Percentiles rank a stretch among this genome's conserved stretches.
phyloP scores from a whole-genome alignment of 2,113 vertebrate species.

The Heterotilapia buettikoferi region DNA sequence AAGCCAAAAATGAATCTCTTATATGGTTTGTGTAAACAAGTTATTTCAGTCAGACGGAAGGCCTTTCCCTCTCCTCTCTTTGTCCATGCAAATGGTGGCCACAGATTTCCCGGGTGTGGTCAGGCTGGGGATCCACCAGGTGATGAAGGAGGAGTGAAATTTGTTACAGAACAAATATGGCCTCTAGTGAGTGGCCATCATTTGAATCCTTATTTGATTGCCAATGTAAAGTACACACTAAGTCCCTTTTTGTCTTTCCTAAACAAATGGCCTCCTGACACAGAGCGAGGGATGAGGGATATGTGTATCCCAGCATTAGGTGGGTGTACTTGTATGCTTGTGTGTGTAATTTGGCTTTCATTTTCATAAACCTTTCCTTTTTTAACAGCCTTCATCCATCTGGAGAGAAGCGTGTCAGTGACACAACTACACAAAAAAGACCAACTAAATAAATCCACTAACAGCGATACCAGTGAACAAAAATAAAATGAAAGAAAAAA shows the following conservation, averaged over 20 bases:
- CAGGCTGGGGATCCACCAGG: constrained; percentile 59
- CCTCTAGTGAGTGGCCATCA: constrained; percentile 52
- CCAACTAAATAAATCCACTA: constrained; percentile 29
- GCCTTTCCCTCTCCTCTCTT: constrained; percentile 27
- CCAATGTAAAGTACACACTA: constrained; percentile 71
- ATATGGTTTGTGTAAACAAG: constrained; percentile 32
- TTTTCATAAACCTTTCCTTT: constrained; percentile 75
- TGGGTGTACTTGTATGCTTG: neutral
- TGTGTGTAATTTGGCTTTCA: constrained; percentile 62
- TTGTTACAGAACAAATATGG: constrained; percentile 73
- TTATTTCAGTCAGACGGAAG: constrained; percentile 59
- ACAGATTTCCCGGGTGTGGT: constrained; percentile 74
- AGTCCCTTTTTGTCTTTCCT: constrained; percentile 71
- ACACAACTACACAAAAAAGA: constrained; percentile 15
- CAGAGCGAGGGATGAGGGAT: neutral
- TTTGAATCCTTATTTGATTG: constrained; percentile 78
- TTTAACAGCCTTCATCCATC: constrained; percentile 58
- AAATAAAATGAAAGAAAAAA: too few relatives aligned
- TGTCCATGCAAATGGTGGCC: constrained; percentile 71
- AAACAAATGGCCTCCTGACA: constrained; percentile 67
- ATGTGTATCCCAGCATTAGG: neutral
- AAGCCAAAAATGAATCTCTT: constrained; percentile 1
- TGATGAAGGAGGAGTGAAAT: constrained; percentile 62
- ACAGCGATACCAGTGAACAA: neutral
- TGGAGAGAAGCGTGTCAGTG: constrained; percentile 8